Evolutionary conservation across 2,888 invertebrate species (phyloP).

Genomic region (Punctoribates punctum): DNA sequence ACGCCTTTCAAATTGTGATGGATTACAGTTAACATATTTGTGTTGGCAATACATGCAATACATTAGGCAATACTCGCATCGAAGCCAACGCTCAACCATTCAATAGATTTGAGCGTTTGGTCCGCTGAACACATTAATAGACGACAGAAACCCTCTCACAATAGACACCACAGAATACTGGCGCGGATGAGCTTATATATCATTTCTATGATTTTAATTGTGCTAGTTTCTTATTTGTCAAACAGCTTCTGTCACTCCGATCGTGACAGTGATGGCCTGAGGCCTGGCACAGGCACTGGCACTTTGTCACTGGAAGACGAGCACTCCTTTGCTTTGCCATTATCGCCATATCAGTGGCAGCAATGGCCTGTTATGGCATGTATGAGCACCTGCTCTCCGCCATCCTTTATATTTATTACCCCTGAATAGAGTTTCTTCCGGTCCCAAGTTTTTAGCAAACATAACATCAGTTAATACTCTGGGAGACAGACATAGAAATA

Average conservation of each 20-base stretch:
- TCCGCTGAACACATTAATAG: conserved; percentile 28
- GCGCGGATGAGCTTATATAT: conserved; percentile 30
- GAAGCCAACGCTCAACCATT: not conserved
- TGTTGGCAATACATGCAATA: not conserved
- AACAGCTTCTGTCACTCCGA: conserved; percentile 12
- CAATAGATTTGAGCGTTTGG: not conserved
- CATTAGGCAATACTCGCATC: not conserved
- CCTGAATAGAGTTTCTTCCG: conserved; percentile 10
- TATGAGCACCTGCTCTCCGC: conserved; percentile 12
- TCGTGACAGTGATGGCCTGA: conserved; percentile 6
- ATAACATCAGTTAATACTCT: not conserved
- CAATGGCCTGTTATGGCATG: not conserved
- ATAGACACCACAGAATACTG: conserved; percentile 5
- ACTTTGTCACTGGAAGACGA: not conserved
- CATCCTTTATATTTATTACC: conserved; percentile 25
- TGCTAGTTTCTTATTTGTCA: conserved; percentile 14
- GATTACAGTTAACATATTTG: conserved; percentile 30
- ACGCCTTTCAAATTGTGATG: conserved; percentile 34
- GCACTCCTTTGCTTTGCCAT: not conserved
- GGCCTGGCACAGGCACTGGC: not conserved
- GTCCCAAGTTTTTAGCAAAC: conserved; percentile 18
- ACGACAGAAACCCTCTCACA: not conserved
- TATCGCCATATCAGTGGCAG: not conserved
- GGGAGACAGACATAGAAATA: not conserved
- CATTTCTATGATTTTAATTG: conserved; percentile 23